Conservation (phyloP, 2,888 invertebrate species). For the Lapara coniferarum region DNA sequence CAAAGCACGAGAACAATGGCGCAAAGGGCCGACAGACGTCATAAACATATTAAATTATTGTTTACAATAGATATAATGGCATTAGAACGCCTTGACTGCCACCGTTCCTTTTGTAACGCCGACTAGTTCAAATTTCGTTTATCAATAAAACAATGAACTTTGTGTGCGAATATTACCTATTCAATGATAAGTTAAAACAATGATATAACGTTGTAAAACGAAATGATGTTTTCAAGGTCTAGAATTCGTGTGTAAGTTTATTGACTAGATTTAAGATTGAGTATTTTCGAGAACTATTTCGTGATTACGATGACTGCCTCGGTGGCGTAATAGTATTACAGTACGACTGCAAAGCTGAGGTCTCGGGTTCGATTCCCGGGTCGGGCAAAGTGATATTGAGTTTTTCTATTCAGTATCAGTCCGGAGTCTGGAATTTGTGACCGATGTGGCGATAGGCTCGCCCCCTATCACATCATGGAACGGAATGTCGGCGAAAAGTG, state of each 20-base stretch:
- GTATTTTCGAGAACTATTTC: no score
- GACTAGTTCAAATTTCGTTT: constrained; percentile 39
- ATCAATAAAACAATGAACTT: constrained; percentile 31
- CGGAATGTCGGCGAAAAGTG: no score
- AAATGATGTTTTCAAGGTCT: constrained; percentile 4
- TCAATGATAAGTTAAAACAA: constrained; percentile 13
- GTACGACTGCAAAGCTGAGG: no score
- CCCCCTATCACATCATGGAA: no score
- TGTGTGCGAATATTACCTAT: constrained; percentile 21
- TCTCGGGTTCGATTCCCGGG: no score
- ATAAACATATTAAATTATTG: constrained; percentile 59
- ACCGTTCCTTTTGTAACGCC: constrained; percentile 66
- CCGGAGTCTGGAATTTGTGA: no score
- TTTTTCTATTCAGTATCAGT: no score
- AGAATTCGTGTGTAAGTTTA: constrained; percentile 1
- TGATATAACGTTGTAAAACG: not conserved
- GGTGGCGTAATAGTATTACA: no score
- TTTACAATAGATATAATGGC: constrained; percentile 64
- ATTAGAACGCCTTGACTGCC: constrained; percentile 69
- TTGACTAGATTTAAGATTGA: not conserved
- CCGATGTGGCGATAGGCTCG: no score
- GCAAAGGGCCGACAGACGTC: constrained; percentile 50
- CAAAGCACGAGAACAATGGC: constrained; percentile 50
- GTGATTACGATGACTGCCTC: no score
- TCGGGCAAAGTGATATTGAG: no score